Evolutionary conservation across 1,140 invertebrate genomes (phyloP).

Genomic region (Procambarus virginalis): DNA sequence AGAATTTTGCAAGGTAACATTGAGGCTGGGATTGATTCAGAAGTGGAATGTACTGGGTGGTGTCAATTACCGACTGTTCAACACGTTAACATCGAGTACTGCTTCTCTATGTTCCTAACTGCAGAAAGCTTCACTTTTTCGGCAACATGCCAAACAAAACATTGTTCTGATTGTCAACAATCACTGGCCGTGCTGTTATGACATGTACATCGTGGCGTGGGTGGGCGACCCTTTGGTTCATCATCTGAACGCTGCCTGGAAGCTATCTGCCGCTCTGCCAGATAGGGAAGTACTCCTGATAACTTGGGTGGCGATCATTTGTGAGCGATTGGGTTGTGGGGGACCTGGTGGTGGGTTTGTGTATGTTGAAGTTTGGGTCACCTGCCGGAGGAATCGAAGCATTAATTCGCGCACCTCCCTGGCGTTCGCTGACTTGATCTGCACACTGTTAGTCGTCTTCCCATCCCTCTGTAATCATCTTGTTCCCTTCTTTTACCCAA

Average conservation of each 20-base stretch:
- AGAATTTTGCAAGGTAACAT: not conserved
- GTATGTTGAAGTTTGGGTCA: not conserved
- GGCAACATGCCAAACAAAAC: not conserved
- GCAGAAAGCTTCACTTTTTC: not conserved
- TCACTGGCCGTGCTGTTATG: constrained; percentile 48
- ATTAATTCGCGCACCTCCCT: constrained; percentile 29
- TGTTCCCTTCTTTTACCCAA: not conserved
- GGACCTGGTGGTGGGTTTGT: not conserved
- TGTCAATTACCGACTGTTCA: not conserved
- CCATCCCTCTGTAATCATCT: constrained; percentile 23
- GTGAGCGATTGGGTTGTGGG: not conserved
- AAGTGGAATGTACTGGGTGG: too few species aligned
- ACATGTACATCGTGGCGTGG: not conserved
- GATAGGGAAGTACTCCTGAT: constrained; percentile 26
- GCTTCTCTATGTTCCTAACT: not conserved
- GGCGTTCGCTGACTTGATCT: constrained; percentile 18
- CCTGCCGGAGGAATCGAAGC: not conserved
- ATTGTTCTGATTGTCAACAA: not conserved
- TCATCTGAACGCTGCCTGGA: constrained; percentile 27
- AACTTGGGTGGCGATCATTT: not conserved
- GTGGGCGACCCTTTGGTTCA: not conserved
- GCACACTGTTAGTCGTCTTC: not conserved
- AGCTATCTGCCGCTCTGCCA: constrained; percentile 36
- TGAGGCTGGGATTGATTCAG: not conserved
- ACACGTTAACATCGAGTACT: not conserved